These are phyloP conservation scores for Pristionchus fissidentatus DNA, from an alignment of 2,888 invertebrate species.

Conservation along the genomic window DNA sequence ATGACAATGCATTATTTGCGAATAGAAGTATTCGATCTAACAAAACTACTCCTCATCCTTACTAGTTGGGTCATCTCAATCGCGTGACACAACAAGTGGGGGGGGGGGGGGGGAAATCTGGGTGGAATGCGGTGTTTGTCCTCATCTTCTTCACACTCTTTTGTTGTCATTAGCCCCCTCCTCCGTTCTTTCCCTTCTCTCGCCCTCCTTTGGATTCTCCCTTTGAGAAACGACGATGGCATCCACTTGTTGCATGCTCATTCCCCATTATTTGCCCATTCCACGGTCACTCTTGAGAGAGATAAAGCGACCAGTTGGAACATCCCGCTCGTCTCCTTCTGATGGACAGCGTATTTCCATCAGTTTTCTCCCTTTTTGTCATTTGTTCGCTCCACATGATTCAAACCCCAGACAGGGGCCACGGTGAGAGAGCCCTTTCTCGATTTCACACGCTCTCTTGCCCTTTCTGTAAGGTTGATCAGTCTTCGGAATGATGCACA, in stretches of 20 bases:
- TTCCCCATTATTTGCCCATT: not conserved
- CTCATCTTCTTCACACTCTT: constrained; percentile 35
- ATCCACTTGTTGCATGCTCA: constrained; percentile 40
- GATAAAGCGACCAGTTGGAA: constrained; percentile 19
- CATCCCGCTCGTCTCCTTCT: not conserved
- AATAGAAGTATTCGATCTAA: too few relatives aligned
- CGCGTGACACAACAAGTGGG: not conserved
- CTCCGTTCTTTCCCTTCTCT: not conserved
- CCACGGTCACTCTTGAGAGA: not conserved
- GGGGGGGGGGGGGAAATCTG: not conserved
- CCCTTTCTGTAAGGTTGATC: too few relatives aligned
- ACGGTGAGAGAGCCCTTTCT: not conserved
- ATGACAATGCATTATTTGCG: too few relatives aligned
- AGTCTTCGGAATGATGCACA: too few relatives aligned
- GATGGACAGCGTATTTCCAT: too few relatives aligned
- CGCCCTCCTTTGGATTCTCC: not conserved
- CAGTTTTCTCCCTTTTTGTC: not conserved
- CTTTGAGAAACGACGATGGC: constrained; percentile 33
- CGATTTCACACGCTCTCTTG: too few relatives aligned
- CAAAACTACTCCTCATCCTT: not conserved
- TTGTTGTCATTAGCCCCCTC: constrained; percentile 39
- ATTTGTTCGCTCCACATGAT: not conserved
- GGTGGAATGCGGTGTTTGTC: constrained; percentile 9
- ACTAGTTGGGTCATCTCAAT: not conserved
- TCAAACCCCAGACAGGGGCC: not conserved